phyloP scores from a whole-genome alignment of 2,888 invertebrate genomes.

The Agrochola litura region DNA sequence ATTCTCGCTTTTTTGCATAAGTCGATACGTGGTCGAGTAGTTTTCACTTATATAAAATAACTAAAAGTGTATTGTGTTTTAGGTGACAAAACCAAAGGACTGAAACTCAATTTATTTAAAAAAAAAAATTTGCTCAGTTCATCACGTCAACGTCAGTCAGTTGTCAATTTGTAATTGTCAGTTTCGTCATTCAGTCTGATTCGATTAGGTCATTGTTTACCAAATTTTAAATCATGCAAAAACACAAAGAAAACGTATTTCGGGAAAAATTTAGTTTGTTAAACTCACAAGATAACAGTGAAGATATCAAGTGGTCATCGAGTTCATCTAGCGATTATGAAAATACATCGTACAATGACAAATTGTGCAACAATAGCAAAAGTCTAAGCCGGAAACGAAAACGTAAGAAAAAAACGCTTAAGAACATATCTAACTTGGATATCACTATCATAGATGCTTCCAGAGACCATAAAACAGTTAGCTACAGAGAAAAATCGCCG shows the following conservation, averaged over 20 bases:
- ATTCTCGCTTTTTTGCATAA: too few relatives aligned
- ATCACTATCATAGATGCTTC: constrained; percentile 74
- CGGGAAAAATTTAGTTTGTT: constrained; percentile 78
- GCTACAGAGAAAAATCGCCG: constrained; percentile 68
- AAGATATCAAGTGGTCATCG: constrained; percentile 83
- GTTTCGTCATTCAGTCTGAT: too few relatives aligned
- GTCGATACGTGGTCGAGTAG: too few relatives aligned
- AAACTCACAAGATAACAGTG: constrained; percentile 81
- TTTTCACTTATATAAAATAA: background rate
- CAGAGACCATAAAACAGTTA: constrained; percentile 57
- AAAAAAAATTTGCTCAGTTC: background rate
- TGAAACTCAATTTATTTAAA: background rate
- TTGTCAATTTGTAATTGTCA: background rate
- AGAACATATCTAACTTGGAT: constrained; percentile 79
- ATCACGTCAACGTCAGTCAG: background rate
- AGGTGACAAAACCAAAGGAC: background rate
- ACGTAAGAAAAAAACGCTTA: constrained; percentile 75
- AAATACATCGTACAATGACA: constrained; percentile 62
- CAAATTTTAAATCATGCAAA: constrained; percentile 72
- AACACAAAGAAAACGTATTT: constrained; percentile 78
- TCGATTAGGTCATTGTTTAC: background rate
- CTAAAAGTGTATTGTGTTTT: too few relatives aligned
- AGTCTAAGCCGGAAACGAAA: constrained; percentile 76
- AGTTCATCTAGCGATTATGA: constrained; percentile 85
- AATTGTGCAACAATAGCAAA: constrained; percentile 60